These are phyloP conservation scores for Alloscopus bannaensis DNA, from an alignment of 2,888 invertebrate species.

Conservation along the genomic window DNA sequence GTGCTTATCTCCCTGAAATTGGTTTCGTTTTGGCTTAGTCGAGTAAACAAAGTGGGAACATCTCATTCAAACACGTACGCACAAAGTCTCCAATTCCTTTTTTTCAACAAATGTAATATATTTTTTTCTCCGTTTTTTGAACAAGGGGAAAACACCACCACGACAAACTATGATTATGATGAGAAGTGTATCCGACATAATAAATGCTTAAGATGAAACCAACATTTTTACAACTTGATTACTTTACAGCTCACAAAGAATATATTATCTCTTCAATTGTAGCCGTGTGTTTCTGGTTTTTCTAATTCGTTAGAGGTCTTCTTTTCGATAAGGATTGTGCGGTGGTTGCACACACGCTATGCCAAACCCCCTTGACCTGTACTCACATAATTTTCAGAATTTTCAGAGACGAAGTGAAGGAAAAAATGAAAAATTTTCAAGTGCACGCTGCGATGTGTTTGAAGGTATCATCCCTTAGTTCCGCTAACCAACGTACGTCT, in stretches of 20 bases:
- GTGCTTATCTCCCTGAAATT: conserved; percentile 20
- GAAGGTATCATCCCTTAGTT: conserved; percentile 47
- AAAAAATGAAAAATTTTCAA: conserved; percentile 35
- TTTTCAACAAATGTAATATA: not conserved
- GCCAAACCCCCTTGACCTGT: conserved; percentile 54
- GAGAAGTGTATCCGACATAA: conserved; percentile 53
- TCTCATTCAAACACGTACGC: too few relatives aligned
- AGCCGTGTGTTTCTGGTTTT: conserved; percentile 13
- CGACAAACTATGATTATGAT: conserved; percentile 35
- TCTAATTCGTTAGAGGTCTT: not conserved
- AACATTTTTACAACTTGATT: conserved; percentile 65
- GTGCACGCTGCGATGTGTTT: conserved; percentile 6
- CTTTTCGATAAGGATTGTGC: too few relatives aligned
- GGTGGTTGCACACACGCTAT: conserved; percentile 38
- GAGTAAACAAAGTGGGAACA: conserved; percentile 37
- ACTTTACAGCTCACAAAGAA: conserved; percentile 42
- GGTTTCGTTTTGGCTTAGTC: conserved; percentile 41
- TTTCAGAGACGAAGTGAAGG: too few relatives aligned
- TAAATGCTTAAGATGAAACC: conserved; percentile 58
- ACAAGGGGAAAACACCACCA: too few relatives aligned
- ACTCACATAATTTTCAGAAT: conserved; percentile 61
- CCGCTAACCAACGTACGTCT: conserved; percentile 46
- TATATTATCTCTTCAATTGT: too few relatives aligned
- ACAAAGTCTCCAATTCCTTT: too few relatives aligned
- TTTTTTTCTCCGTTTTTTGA: not conserved